Evolutionary conservation across 2,888 invertebrate species (phyloP), one percentile per base, ranked within the genome.

Genomic region (Limulus polyphemus): DNA sequence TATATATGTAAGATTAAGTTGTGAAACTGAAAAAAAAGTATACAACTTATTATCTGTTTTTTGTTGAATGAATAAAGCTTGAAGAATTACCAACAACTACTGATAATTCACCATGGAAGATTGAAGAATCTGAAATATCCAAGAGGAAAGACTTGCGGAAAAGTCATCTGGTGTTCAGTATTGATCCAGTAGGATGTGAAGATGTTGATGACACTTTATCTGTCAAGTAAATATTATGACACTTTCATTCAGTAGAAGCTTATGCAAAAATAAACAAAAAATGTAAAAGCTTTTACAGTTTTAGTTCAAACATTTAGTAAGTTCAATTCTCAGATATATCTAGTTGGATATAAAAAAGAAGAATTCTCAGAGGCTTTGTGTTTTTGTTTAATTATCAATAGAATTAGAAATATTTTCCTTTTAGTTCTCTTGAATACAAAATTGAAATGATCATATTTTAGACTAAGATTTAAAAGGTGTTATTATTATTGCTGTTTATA

Each of bases 201-300:
- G 76, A 76, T 69, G 75, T 76, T n/a, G 76, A 75, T 69, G 76
- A 76, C 65, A 72, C 75, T 11, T 63, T 75, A 59, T 75, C 75
- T 57, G 69, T 75, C 48, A 72, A 71, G 74, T 72, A 68, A 62
- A 47, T 58, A 55, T 60, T 63, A 32, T 47, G 46, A 47, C 47
- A 47, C 14, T 55, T 56, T 56, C 46, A 17, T 47, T n/a, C 46
- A 16, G 13, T 55, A 32, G 46, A 56, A 56, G 46, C 10, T 32
- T 11, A 17, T 56, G 46, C n/a, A 46, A 5, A 32, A 12, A 17
- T 32, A 12, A 14, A n/a, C 50, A 51, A 10, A 51, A 51, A 51
- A 14, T 14, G 51, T 10, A 51, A 51, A 51, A 51, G 2, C 9
- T 54, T 11, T 54, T 54, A 11, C 7, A 10, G 2, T 11, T 14